A percentile compares a stretch with the other conserved stretches of the same genome.
These are phyloP conservation scores for Lutjanus erythropterus DNA, from an alignment of 2,113 vertebrate species.

Conservation along the genomic window DNA sequence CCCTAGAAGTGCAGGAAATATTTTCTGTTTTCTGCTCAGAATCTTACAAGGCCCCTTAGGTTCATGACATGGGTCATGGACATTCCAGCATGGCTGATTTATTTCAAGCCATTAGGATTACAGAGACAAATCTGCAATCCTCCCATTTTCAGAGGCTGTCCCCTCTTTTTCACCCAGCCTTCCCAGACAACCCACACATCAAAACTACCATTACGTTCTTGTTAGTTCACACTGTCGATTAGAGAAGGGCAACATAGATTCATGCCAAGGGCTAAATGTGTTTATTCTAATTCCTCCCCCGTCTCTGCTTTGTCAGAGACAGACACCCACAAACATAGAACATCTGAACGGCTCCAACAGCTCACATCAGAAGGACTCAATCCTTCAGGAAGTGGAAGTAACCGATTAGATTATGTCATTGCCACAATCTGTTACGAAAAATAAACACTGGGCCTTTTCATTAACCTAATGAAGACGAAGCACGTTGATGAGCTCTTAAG, in stretches of 20 bases:
- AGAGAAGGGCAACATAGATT: conserved; percentile 80
- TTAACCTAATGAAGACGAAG: conserved; percentile 90
- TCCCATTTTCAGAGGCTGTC: conserved; percentile 67
- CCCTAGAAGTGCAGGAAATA: conserved; percentile 39
- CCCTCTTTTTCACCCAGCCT: conserved; percentile 60
- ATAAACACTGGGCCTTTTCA: conserved; percentile 88
- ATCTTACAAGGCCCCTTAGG: conserved; percentile 70
- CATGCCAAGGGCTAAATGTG: conserved; percentile 82
- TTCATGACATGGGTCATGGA: conserved; percentile 76
- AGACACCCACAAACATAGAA: conserved; percentile 76
- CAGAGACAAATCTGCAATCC: conserved; percentile 75
- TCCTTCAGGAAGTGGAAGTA: conserved; percentile 86
- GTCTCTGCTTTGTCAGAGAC: conserved; percentile 77
- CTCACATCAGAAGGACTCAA: conserved; percentile 79
- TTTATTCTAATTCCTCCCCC: conserved; percentile 82
- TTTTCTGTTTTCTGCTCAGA: conserved; percentile 43
- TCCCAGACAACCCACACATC: conserved; percentile 76
- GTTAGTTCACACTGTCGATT: conserved; percentile 84
- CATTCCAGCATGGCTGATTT: conserved; percentile 80
- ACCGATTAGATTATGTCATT: conserved; percentile 86
- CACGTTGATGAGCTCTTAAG: conserved; percentile 87
- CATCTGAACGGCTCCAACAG: conserved; percentile 75
- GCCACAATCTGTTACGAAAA: conserved; percentile 87
- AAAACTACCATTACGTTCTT: conserved; percentile 79
- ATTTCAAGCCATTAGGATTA: conserved; percentile 80